phyloP scores from a whole-genome alignment of 2,113 vertebrate genomes.

The Megaleporinus macrocephalus region DNA sequence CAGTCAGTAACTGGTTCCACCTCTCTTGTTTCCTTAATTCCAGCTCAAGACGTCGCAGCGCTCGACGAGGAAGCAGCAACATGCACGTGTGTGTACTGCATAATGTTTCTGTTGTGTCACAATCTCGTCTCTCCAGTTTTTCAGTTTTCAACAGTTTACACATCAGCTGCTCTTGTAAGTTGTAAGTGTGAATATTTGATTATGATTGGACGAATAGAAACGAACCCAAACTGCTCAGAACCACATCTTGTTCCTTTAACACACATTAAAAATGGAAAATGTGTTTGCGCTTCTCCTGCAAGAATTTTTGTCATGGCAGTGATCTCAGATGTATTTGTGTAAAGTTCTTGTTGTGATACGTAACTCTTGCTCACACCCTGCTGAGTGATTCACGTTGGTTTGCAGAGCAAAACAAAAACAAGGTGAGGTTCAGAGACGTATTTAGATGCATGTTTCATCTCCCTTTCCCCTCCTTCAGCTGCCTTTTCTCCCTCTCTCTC shows the following conservation, averaged over 20 bases:
- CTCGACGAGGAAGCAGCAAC: background rate
- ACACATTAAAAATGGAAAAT: too few relatives aligned
- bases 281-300: background rate
- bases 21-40: conserved; percentile 2
- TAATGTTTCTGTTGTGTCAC: too few relatives aligned
- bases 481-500: background rate
- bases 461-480: background rate
- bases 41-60: background rate
- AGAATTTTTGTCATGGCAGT: background rate
- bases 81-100: too few relatives aligned
- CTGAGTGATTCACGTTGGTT: conserved; percentile 43
- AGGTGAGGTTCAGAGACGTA: conserved; percentile 46
- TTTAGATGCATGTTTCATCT: conserved; percentile 41
- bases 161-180: too few relatives aligned
- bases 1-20: conserved; percentile 13
- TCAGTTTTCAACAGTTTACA: too few relatives aligned
- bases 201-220: too few relatives aligned
- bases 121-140: too few relatives aligned
- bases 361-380: conserved; percentile 47
- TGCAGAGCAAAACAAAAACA: conserved; percentile 51
- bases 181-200: too few relatives aligned
- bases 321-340: conserved; percentile 18
- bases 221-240: too few relatives aligned
- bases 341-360: conserved; percentile 40
- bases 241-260: too few relatives aligned